A percentile compares a stretch with the other conserved stretches of the same genome.
These are phyloP conservation scores for Charina bottae DNA, from an alignment of 2,113 vertebrate species.

Conservation along the genomic window DNA sequence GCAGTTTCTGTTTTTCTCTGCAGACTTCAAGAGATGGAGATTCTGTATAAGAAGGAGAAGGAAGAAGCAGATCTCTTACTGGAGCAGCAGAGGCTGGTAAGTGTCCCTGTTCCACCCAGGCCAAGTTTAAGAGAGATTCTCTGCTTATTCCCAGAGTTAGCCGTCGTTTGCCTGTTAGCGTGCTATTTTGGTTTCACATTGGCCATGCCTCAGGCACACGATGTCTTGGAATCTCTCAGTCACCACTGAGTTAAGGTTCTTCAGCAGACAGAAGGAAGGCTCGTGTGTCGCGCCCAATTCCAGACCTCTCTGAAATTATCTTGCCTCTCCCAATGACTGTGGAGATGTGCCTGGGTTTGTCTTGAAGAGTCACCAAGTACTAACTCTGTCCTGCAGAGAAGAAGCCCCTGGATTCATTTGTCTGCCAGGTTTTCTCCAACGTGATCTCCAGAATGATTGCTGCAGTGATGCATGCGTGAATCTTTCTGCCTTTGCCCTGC, in stretches of 20 bases:
- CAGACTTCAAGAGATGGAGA: conserved; percentile 99
- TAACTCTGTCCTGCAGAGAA: conserved; percentile 83
- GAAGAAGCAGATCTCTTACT: conserved; percentile 97
- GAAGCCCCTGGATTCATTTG: conserved; percentile 63
- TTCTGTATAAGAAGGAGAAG: conserved; percentile 98
- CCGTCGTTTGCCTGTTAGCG: conserved; percentile 40
- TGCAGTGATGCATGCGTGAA: conserved; percentile 90
- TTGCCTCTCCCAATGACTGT: conserved; percentile 39
- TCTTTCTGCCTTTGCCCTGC: conserved; percentile 72
- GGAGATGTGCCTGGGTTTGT: conserved; percentile 77
- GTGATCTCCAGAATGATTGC: conserved; percentile 75
- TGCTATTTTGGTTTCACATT: neutral
- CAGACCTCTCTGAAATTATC: conserved; percentile 41
- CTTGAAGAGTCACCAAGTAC: conserved; percentile 82
- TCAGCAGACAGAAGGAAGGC: conserved; percentile 35
- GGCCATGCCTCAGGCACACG: conserved; percentile 3
- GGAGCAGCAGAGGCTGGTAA: conserved; percentile 98
- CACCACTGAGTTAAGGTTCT: neutral
- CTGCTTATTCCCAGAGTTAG: conserved; percentile 57
- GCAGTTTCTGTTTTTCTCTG: conserved; percentile 13
- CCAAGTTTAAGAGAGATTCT: conserved; percentile 34
- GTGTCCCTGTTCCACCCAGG: conserved; percentile 49
- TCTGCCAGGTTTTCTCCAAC: conserved; percentile 70
- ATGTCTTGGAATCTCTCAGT: conserved; percentile 13
- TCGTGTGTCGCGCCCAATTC: neutral